phyloP scores from a whole-genome alignment of 2,113 vertebrate genomes.

The Tetrax tetrax region DNA sequence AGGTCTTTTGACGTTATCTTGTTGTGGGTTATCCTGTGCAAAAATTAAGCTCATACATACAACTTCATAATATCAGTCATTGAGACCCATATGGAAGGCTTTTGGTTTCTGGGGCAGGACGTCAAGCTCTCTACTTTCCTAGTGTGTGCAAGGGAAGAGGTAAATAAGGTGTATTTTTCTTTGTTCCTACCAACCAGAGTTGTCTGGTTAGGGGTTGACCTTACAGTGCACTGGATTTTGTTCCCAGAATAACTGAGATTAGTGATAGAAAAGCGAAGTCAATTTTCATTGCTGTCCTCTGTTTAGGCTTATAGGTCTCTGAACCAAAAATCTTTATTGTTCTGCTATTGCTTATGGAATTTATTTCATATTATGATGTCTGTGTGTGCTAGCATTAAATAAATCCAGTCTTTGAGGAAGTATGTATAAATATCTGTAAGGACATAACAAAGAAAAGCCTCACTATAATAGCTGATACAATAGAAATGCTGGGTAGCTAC shows the following conservation, averaged over 20 bases:
- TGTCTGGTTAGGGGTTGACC: neutral
- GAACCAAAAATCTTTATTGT: neutral
- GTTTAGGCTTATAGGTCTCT: neutral
- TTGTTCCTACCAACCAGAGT: neutral
- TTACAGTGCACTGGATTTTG: neutral
- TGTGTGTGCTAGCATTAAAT: neutral
- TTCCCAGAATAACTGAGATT: neutral
- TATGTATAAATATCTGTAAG: neutral
- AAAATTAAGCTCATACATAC: neutral
- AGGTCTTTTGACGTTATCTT: neutral
- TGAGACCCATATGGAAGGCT: neutral
- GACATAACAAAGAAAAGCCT: neutral
- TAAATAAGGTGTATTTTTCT: neutral
- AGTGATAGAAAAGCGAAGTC: neutral
- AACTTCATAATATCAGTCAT: neutral
- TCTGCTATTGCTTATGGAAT: neutral
- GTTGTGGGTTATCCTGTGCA: neutral
- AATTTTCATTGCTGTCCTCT: neutral
- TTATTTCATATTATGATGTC: neutral
- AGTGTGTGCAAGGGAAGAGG: neutral
- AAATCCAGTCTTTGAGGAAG: neutral
- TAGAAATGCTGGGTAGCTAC: neutral
- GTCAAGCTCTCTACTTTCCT: neutral
- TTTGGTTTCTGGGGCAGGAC: neutral
- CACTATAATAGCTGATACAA: neutral